Evolutionary conservation across 2,797 vertebrate genomes (phyloP).

Genomic region (Remorina albescens): DNA sequence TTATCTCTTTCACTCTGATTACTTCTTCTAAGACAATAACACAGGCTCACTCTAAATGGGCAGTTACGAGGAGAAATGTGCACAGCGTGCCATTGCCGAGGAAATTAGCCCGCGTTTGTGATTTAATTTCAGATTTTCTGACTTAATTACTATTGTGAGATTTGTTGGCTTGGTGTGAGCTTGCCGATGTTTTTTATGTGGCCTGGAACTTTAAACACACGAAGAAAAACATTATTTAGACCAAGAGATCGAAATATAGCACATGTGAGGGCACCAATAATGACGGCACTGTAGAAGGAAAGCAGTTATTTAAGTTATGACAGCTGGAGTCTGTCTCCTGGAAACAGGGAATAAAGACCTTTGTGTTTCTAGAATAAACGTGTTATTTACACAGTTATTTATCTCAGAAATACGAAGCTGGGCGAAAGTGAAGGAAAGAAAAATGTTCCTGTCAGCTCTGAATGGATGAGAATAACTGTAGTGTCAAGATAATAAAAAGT

Average conservation of each 20-base stretch:
- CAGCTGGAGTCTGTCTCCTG: slow-evolving; percentile 53
- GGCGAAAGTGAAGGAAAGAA: slow-evolving; percentile 2
- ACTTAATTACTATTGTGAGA: slow-evolving; percentile 58
- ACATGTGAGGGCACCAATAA: slow-evolving; percentile 26
- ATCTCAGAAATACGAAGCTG: slow-evolving; percentile 10
- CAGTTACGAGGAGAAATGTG: slow-evolving; percentile 49
- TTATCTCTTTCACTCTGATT: slow-evolving; percentile 68
- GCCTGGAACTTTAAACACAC: slow-evolving; percentile 5
- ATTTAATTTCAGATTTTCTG: slow-evolving; percentile 76
- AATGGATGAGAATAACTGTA: not conserved
- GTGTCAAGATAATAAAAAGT: not conserved
- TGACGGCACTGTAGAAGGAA: slow-evolving; percentile 22
- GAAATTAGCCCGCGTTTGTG: slow-evolving; percentile 70
- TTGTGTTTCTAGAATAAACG: slow-evolving; percentile 28
- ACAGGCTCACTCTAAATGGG: slow-evolving; percentile 49
- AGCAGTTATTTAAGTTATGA: slow-evolving; percentile 37
- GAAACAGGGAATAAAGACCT: slow-evolving; percentile 44
- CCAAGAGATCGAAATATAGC: not conserved
- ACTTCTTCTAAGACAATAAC: slow-evolving; percentile 70
- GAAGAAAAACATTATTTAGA: slow-evolving; percentile 4
- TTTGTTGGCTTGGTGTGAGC: slow-evolving; percentile 7
- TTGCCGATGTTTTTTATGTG: slow-evolving; percentile 10
- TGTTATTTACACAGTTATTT: slow-evolving; percentile 13
- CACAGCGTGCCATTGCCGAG: slow-evolving; percentile 42
- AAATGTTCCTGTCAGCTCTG: not conserved